Evolutionary conservation across 2,113 vertebrate species (phyloP).

Genomic region (Crotalus viridis): DNA sequence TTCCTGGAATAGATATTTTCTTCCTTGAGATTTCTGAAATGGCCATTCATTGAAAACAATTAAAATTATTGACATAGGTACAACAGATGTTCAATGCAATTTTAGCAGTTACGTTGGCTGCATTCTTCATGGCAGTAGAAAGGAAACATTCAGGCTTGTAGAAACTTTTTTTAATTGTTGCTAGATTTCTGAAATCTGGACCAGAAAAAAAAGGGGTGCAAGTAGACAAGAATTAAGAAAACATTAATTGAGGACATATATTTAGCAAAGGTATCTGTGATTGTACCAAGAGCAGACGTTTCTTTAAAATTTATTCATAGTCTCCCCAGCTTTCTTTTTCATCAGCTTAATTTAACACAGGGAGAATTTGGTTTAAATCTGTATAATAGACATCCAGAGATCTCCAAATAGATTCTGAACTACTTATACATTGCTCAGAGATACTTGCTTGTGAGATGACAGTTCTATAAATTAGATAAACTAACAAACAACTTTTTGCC

Average conservation of each 20-base stretch:
- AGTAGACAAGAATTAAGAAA: not conserved
- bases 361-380: not conserved
- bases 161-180: not conserved
- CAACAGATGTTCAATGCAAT: not conserved
- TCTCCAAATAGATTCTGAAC: not conserved
- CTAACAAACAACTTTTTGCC: not conserved
- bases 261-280: not conserved
- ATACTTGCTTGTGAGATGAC: too few species aligned
- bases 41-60: not conserved
- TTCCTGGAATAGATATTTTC: not conserved
- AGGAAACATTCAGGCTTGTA: not conserved
- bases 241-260: not conserved
- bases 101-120: not conserved
- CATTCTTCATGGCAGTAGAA: not conserved
- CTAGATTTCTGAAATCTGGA: not conserved
- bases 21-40: not conserved
- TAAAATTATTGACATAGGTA: not conserved
- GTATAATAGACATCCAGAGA: not conserved
- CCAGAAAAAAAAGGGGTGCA: not conserved
- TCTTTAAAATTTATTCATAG: not conserved
- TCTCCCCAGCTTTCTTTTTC: not conserved
- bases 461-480: not conserved
- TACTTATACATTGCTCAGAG: not conserved
- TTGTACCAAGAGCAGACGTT: not conserved
- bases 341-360: not conserved